Percentiles rank a stretch among this genome's conserved stretches.
Conservation (phyloP, 2,888 invertebrate species). For the Lymantria dispar region DNA sequence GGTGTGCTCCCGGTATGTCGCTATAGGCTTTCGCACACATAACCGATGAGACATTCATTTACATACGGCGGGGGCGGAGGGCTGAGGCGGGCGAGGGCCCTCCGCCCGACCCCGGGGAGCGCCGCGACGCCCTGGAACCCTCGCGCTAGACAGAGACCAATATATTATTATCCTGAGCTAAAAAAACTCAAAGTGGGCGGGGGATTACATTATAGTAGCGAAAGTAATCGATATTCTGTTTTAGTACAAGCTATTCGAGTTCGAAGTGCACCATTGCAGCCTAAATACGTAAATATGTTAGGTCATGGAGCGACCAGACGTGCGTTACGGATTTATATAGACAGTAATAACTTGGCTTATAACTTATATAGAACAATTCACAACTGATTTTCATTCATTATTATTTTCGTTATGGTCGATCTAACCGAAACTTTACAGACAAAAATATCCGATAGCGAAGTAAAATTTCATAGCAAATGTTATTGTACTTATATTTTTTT, state of each 20-base stretch:
- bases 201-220: conserved; percentile 84
- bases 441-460: too few species aligned
- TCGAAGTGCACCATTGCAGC: conserved; percentile 78
- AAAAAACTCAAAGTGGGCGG: conserved; percentile 83
- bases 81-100: conserved; percentile 43
- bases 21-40: conserved; percentile 64
- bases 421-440: too few species aligned
- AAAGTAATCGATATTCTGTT: conserved; percentile 84
- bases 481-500: too few species aligned
- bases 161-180: conserved; percentile 73
- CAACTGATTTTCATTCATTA: too few species aligned
- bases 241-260: conserved; percentile 78
- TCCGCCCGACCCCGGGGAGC: conserved; percentile 49
- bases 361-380: too few species aligned
- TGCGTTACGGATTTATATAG: not conserved
- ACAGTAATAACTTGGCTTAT: too few species aligned
- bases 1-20: conserved; percentile 49
- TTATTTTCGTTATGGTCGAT: too few species aligned
- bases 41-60: conserved; percentile 76
- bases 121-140: conserved; percentile 49
- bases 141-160: conserved; percentile 69
- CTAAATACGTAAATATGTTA: conserved; percentile 69
- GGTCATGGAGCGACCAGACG: conserved; percentile 57
- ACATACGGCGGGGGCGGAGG: conserved; percentile 70
- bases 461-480: too few species aligned